Evolutionary conservation across 2,888 invertebrate genomes (phyloP), one percentile per base, ranked within the genome.

Genomic region (Himalopsyche anomala): DNA sequence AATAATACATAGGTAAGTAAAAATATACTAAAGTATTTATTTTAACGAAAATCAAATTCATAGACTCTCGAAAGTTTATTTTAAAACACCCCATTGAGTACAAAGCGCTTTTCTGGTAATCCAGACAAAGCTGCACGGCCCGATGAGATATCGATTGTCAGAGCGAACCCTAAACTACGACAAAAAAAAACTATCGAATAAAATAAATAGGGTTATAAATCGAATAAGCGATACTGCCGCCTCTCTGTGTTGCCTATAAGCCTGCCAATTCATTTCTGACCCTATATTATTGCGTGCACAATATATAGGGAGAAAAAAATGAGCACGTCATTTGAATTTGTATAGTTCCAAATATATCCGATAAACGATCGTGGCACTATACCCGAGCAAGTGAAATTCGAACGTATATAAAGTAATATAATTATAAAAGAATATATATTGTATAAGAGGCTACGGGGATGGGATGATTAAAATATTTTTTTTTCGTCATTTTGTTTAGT

Each of bases 181-280:
- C 51, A 51, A 69, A 83, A 85, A n/a, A 85, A 85, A 85, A 85
- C 79, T 85, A 82, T 85, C 82, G 42, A 79, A 85, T 84, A 82
- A 85, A 85, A 85, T 82, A 85, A 85, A 85, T 85, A 79, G 85
- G 82, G 82, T 79, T 40, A 80, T 85, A 85, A 85, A 85, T 85
- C 82, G 79, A 74, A 85, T 82, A 79, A 82, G 82, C 85, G 82
- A 56, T 82, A 38, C 84, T 55, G 79, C 54, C 84, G 84, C 55
- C 62, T 38, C 84, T 62, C 82, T 79, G 82, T 82, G 85, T 80
- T 80, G 54, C 54, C 40, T 17, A 54, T 80, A 85, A 85, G 80
- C 85, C 82, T 4, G n/a, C 82, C 85, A 54, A 85, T 85, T 82
- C 82, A 80, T 85, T 85, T 82, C 85, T 79, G 51, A 51, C 56